A percentile compares a stretch with the other conserved stretches of the same genome.
Evolutionary conservation across 1,140 invertebrate species (phyloP).

Genomic region (Drosophila fuyamai): DNA sequence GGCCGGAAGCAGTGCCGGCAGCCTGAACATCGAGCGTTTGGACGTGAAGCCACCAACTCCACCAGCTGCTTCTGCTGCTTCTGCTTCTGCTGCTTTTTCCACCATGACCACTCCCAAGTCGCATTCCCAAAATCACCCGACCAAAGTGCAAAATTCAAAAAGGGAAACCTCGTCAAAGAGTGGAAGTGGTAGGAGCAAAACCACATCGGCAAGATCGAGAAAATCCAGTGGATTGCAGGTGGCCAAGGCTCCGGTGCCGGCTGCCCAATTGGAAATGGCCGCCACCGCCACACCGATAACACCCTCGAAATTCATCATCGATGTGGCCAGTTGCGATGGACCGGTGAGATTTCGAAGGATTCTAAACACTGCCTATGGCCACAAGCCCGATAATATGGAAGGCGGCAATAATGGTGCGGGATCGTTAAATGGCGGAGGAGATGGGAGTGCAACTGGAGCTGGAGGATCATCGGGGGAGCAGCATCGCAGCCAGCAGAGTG

Average conservation of each 20-base stretch:
- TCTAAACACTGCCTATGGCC: constrained; percentile 90
- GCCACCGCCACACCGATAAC: constrained; percentile 18
- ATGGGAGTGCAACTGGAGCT: background rate
- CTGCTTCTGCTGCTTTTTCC: too few relatives aligned
- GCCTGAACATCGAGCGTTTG: constrained; percentile 83
- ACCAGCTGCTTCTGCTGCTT: background rate
- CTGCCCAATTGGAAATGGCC: constrained; percentile 55
- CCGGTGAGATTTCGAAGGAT: constrained; percentile 93
- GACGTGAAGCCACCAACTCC: constrained; percentile 32
- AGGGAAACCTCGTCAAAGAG: constrained; percentile 2
- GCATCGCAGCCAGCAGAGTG: constrained; percentile 79
- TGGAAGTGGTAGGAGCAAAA: background rate
- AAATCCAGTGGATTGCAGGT: constrained; percentile 53
- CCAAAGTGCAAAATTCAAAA: background rate
- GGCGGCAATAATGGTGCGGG: background rate
- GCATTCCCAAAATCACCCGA: background rate
- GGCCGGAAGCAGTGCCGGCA: constrained; percentile 78
- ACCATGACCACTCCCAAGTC: too few relatives aligned
- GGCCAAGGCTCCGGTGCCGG: constrained; percentile 63
- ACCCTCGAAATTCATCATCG: constrained; percentile 87
- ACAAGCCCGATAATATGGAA: constrained; percentile 68
- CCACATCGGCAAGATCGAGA: background rate
- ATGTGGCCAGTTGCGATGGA: constrained; percentile 94
- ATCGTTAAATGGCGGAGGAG: background rate
- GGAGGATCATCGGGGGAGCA: constrained; percentile 42